phyloP scores from a whole-genome alignment of 2,888 invertebrate genomes.

The Venusia cambrica region DNA sequence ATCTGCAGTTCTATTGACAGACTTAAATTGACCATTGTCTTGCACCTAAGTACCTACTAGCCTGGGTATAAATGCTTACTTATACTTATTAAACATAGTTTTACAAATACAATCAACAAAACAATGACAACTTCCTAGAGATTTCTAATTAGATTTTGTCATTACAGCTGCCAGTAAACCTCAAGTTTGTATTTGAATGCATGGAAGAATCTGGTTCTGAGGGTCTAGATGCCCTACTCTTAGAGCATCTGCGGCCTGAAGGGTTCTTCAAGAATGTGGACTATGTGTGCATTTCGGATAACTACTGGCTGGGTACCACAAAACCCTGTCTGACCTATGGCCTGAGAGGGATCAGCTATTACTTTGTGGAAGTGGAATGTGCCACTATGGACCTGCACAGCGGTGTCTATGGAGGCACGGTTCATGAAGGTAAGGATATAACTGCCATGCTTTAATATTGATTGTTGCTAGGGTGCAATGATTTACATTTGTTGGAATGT shows the following conservation, averaged over 20 bases:
- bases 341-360: conserved; percentile 95
- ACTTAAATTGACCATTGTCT: too few species aligned
- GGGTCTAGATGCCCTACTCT: conserved; percentile 94
- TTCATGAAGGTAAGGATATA: conserved; percentile 87
- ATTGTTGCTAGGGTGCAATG: too few species aligned
- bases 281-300: conserved; percentile 98
- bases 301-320: conserved; percentile 98
- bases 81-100: too few species aligned
- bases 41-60: too few species aligned
- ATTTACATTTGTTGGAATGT: too few species aligned
- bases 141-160: too few species aligned
- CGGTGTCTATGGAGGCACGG: conserved; percentile 96
- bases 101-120: too few species aligned
- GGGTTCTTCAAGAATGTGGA: conserved; percentile 92
- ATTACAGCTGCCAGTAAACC: conserved; percentile 84
- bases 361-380: conserved; percentile 92
- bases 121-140: too few species aligned
- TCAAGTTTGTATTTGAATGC: conserved; percentile 97
- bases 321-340: conserved; percentile 99
- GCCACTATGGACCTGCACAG: conserved; percentile 97
- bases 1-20: too few species aligned
- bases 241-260: conserved; percentile 76
- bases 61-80: too few species aligned
- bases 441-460: conserved; percentile 26
- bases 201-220: conserved; percentile 99